phyloP scores from a whole-genome alignment of 2,113 vertebrate species.

The Brachyhypopomus occidentalis region DNA sequence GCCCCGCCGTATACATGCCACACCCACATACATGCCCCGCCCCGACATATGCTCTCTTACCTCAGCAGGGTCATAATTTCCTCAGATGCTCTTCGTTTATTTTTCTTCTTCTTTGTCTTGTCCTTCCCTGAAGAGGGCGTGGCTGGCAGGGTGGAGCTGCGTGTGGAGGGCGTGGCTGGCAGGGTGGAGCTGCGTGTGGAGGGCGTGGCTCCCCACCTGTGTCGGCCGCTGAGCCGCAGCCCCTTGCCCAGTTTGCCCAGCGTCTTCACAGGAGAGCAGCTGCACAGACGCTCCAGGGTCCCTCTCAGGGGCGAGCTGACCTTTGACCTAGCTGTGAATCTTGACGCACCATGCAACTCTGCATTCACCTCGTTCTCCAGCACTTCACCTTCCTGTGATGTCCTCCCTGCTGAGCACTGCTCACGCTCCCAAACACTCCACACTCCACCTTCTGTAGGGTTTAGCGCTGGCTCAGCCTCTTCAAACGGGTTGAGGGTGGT shows the following conservation, averaged over 20 bases:
- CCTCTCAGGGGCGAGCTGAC: slow-evolving; percentile 72
- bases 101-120: slow-evolving; percentile 64
- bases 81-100: slow-evolving; percentile 76
- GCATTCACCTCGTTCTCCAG: slow-evolving; percentile 76
- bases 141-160: slow-evolving; percentile 68
- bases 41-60: slow-evolving; percentile 10
- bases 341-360: slow-evolving; percentile 66
- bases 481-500: slow-evolving; percentile 81
- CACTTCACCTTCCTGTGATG: slow-evolving; percentile 70
- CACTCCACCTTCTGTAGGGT: slow-evolving; percentile 51
- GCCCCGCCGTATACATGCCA: no score
- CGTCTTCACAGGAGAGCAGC: slow-evolving; percentile 81
- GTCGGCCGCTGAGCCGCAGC: slow-evolving; percentile 72
- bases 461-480: slow-evolving; percentile 68
- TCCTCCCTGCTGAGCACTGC: slow-evolving; percentile 63
- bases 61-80: slow-evolving; percentile 73
- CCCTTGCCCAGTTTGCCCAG: slow-evolving; percentile 77
- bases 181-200: slow-evolving; percentile 63
- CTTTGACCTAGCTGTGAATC: slow-evolving; percentile 62
- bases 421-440: slow-evolving; percentile 63
- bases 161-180: slow-evolving; percentile 64
- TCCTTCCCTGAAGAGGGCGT: slow-evolving; percentile 68
- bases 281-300: slow-evolving; percentile 84
- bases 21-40: no score
- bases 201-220: slow-evolving; percentile 48